Percentiles rank a stretch among this genome's conserved stretches.
phyloP scores from a whole-genome alignment of 2,113 vertebrate species.

The mouse (Mus musculus) region GRCm39 chrX:16511001-16511500 shows the following conservation, averaged over 20 bases:
- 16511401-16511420: constrained; percentile 43
- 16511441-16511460: constrained; percentile 49
- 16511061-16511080: background rate
- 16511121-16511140: background rate
- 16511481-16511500: background rate
- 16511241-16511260: constrained; percentile 57
- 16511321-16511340: constrained; percentile 69
- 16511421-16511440: constrained; percentile 38
- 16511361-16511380: constrained; percentile 65
- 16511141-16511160: constrained; percentile 49
- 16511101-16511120: constrained; percentile 24
- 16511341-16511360: constrained; percentile 55
- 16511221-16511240: constrained; percentile 57
- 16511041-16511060: background rate
- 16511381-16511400: constrained; percentile 50
- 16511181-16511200: constrained; percentile 9
- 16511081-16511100: constrained; percentile 16
- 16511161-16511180: constrained; percentile 61
- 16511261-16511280: constrained; percentile 57
- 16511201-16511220: constrained; percentile 58
- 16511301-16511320: constrained; percentile 62
- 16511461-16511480: constrained; percentile 40
- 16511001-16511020: constrained; percentile 18
- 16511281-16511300: constrained; percentile 66
- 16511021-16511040: background rate